Evolutionary conservation across 2,888 invertebrate species (phyloP).

Genomic region (Euzophera pinguis): DNA sequence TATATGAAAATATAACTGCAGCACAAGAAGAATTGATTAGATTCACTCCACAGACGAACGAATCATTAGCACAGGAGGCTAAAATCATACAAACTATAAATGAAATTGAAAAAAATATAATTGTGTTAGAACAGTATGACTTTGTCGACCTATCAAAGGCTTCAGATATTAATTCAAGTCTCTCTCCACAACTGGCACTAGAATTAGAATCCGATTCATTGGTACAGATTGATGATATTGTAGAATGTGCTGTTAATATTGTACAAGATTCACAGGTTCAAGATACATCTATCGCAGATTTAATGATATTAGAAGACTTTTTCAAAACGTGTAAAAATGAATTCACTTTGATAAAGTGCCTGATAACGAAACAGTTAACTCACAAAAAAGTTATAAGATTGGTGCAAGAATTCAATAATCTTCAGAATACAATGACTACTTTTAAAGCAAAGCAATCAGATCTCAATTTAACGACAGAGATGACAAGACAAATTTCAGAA

Average conservation of each 20-base stretch:
- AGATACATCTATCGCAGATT: constrained; percentile 42
- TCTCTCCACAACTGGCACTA: constrained; percentile 40
- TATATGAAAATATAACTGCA: constrained; percentile 46
- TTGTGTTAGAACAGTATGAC: constrained; percentile 57
- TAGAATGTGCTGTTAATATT: constrained; percentile 47
- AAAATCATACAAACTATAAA: constrained; percentile 53
- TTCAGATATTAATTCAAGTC: constrained; percentile 46
- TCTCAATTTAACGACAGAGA: constrained; percentile 39
- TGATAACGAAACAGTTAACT: constrained; percentile 47
- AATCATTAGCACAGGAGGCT: constrained; percentile 45
- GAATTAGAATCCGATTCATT: constrained; percentile 52
- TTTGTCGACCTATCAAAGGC: constrained; percentile 53
- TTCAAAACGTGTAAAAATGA: constrained; percentile 53
- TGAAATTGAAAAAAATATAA: constrained; percentile 58
- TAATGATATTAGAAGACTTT: constrained; percentile 53
- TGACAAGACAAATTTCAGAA: constrained; percentile 36
- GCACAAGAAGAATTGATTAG: constrained; percentile 58
- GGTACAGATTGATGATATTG: constrained; percentile 46
- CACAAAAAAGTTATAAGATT: constrained; percentile 60
- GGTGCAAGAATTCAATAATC: constrained; percentile 51
- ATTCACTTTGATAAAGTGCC: constrained; percentile 49
- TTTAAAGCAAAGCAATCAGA: constrained; percentile 42
- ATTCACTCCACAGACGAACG: constrained; percentile 39
- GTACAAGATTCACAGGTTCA: constrained; percentile 41
- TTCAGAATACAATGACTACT: constrained; percentile 41